Percentiles rank a stretch among this genome's conserved stretches.
These are phyloP conservation scores for Thaleichthys pacificus DNA, from an alignment of 2,797 vertebrate genomes.

Conservation along the genomic window DNA sequence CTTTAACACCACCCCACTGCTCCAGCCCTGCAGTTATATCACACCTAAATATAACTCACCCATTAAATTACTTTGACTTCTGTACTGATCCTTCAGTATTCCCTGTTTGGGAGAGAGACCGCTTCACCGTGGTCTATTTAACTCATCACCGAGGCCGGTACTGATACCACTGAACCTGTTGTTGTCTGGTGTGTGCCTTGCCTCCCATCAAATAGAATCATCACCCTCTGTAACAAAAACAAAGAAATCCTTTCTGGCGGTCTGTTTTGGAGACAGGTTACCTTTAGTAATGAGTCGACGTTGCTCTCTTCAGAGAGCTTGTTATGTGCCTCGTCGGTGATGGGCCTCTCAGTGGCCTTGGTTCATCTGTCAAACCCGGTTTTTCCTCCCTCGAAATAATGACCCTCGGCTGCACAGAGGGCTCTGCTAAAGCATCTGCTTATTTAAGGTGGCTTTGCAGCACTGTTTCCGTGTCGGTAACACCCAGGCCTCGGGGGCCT, in stretches of 20 bases:
- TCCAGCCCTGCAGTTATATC: conserved; percentile 56
- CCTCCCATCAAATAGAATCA: conserved; percentile 93
- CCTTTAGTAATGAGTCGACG: conserved; percentile 91
- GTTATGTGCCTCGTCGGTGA: conserved; percentile 94
- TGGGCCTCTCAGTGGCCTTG: conserved; percentile 87
- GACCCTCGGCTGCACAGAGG: conserved; percentile 91
- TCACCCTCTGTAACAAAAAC: conserved; percentile 90
- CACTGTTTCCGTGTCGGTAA: conserved; percentile 59
- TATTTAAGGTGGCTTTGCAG: conserved; percentile 77
- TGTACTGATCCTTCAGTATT: conserved; percentile 66
- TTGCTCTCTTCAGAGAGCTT: conserved; percentile 99
- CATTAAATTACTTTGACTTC: conserved; percentile 74
- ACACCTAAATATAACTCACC: conserved; percentile 72
- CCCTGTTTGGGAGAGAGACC: conserved; percentile 55
- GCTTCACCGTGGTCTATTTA: conserved; percentile 58
- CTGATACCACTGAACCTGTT: conserved; percentile 72
- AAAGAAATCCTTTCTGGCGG: conserved; percentile 93
- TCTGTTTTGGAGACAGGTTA: conserved; percentile 94
- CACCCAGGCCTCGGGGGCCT: conserved; percentile 56
- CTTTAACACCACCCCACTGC: conserved; percentile 53
- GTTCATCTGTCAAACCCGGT: conserved; percentile 99
- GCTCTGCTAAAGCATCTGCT: conserved; percentile 81
- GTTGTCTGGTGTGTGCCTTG: conserved; percentile 76
- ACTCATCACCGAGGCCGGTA: conserved; percentile 63
- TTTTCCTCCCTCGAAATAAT: conserved; percentile 99